Base-by-base conservation (phyloP, 2,888 invertebrate species). In the Leucophenga maculata region DNA sequence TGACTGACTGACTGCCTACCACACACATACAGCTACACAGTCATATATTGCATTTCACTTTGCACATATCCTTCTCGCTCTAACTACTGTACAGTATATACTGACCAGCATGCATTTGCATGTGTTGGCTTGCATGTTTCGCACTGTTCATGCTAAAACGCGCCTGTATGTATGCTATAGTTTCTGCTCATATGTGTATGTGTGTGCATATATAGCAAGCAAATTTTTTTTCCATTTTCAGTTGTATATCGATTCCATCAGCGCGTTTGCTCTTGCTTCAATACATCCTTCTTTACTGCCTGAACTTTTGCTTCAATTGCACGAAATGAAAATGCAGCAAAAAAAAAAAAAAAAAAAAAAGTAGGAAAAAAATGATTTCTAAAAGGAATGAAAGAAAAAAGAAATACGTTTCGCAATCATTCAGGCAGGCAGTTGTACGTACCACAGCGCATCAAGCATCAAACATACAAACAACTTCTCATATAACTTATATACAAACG, bases 21-120 rank as follows among this genome's bases (percentile, higher is more conserved):
- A n/a, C 32, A 22, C 16, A 39, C 39, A 64, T 50, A 57, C 39
- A n/a, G n/a, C n/a, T n/a, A 67, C 20, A 67, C 39, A 67, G n/a
- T 26, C 54, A 32, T 55, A 57, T 18, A 26, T 13, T 54, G 39
- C 54, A 54, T n/a, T 54, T 13, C 18, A 54, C 18, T 18, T 54
- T 9, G 54, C 20, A 20, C 18, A 18, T 50, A 16, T 39, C 60
- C 0, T 16, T 60, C 39, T 44, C n/a, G 8, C 39, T 39, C 39
- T 39, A 1, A 26, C 26, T 26, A 4, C 26, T 3, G 26, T 4
- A 26, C 26, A 3, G 4, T 26, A 26, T 39, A 39, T 8, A 9
- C 39, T 39, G 39, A 39, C 39, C 39, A 39, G 39, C 16, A 16
- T 64, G 48, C 62, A 48, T 48, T 64, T 46, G 46, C 62, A 64